Percentiles rank a stretch among this genome's conserved stretches.
Evolutionary conservation across 2,797 vertebrate species (phyloP).

Genomic region (Sebastes iracundus): DNA sequence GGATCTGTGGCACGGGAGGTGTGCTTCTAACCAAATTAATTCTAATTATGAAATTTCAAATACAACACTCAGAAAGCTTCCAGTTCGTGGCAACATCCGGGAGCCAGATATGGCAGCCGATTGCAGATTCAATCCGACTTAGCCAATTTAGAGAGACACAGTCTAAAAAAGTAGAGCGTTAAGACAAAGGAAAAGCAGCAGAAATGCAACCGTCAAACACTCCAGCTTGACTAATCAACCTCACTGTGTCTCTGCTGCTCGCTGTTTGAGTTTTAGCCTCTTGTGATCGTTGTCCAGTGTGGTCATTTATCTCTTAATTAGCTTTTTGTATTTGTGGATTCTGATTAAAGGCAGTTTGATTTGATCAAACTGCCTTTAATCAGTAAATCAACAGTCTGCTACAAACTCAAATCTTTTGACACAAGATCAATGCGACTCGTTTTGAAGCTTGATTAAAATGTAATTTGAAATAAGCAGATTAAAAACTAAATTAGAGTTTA

Average conservation of each 20-base stretch:
- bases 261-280: slow-evolving; percentile 10
- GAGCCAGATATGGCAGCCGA: not conserved
- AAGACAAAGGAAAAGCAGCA: slow-evolving; percentile 12
- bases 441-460: slow-evolving; percentile 8
- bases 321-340: not conserved
- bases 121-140: slow-evolving; percentile 31
- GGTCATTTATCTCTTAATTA: slow-evolving; percentile 29
- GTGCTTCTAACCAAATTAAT: not conserved
- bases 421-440: not conserved
- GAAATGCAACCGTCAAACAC: not conserved
- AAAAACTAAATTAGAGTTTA: not conserved
- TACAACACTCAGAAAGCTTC: slow-evolving; percentile 6
- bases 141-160: slow-evolving; percentile 17
- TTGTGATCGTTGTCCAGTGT: slow-evolving; percentile 7
- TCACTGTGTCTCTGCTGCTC: slow-evolving; percentile 3
- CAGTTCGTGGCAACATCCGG: slow-evolving; percentile 8
- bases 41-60: not conserved
- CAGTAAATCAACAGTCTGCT: not conserved
- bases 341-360: slow-evolving; percentile 13
- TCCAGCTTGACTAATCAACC: slow-evolving; percentile 10
- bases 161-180: not conserved
- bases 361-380: not conserved
- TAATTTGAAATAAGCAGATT: slow-evolving; percentile 5
- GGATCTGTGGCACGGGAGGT: not conserved
- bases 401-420: not conserved